Evolutionary conservation across 2,113 vertebrate genomes (phyloP).

Genomic region (Corvus cornix): DNA sequence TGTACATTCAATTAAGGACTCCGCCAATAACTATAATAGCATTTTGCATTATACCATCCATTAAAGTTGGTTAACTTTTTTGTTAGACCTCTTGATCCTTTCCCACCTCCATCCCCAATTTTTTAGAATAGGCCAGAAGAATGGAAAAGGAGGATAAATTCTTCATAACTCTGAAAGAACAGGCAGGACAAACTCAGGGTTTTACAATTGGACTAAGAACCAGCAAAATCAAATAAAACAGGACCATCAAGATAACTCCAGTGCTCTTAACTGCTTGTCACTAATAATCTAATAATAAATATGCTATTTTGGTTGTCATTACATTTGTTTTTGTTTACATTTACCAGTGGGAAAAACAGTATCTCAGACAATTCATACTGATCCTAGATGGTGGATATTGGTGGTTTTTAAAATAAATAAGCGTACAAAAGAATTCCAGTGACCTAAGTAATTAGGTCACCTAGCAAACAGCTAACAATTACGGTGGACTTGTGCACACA

Average conservation of each 20-base stretch:
- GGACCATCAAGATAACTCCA: background rate
- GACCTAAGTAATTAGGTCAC: background rate
- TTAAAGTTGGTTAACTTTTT: background rate
- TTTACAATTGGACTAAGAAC: background rate
- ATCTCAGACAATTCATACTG: background rate
- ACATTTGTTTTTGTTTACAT: background rate
- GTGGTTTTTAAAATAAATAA: background rate
- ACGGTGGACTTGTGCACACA: accelerated
- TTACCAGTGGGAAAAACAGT: background rate
- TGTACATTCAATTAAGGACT: background rate
- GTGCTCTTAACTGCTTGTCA: background rate
- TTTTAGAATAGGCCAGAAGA: background rate
- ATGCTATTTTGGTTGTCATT: background rate
- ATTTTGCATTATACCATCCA: background rate
- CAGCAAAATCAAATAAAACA: background rate
- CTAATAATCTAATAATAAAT: background rate
- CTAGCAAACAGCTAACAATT: background rate
- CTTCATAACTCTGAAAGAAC: background rate
- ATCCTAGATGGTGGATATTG: background rate
- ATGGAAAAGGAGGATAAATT: background rate
- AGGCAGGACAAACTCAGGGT: background rate
- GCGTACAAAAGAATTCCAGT: background rate
- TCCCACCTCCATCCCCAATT: accelerated
- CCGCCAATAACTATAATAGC: background rate
- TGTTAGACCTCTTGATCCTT: background rate